Base-by-base conservation (phyloP, 2,797 vertebrate species). In the Adelosebastes latens region DNA sequence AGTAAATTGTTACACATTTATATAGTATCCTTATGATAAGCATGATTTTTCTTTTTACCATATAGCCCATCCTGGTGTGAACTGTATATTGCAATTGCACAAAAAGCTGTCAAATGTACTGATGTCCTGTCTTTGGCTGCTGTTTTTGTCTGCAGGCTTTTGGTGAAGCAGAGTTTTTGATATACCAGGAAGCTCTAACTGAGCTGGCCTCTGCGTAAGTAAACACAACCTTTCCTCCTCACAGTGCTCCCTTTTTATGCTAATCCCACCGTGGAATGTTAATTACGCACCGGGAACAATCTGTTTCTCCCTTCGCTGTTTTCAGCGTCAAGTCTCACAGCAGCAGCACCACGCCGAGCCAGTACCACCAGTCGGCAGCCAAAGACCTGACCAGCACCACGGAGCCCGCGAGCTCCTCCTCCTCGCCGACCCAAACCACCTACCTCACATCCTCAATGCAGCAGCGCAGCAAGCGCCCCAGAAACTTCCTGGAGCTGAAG, bases 401-500 rank as follows among this genome's bases (percentile, higher is more conserved):
- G 0, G 97, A 97, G 74, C 84, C 92, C 2, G 67, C 93, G 0
- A 88, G 95, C 27, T 87, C 94, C n/a, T 90, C 88, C 69, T 95
- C 93, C 49, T 96, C 97, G 56, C 97, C 97, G 84, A 97, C 97
- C 91, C 97, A 98, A 84, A 97, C 97, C 89, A 97, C 97, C 72
- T 98, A 98, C 94, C 96, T 99, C 89, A 89, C 87, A 55, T 97
- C 97, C 8, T 94, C 97, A 53, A 95, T 96, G 67, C 97, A 93
- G 90, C 97, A 98, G 93, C 97, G 97, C 92, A 99, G 96, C 94
- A 99, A 98, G 93, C 96, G 97, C 75, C 95, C 98, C 91, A 97
- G 99, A 85, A 96, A 98, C 92, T 98, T 99, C 87, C 94, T 99
- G 76, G 98, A 99, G 92, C 94, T 99, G 77, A 99, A 99, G 94